These are phyloP conservation scores for Pinna nobilis DNA, from an alignment of 1,140 invertebrate genomes.

Conservation along the genomic window DNA sequence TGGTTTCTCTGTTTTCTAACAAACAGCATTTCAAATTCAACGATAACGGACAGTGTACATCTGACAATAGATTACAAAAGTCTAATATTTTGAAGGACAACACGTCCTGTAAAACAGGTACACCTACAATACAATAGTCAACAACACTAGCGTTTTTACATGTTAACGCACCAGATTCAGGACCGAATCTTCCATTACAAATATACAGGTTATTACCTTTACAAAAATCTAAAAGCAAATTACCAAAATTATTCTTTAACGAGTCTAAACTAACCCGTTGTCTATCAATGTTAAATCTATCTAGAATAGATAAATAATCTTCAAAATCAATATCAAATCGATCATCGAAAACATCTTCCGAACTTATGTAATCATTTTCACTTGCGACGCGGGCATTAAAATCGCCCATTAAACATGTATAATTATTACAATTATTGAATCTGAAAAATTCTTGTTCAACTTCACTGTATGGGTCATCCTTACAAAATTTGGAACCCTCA, in stretches of 20 bases:
- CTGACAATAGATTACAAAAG: not conserved
- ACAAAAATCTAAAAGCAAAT: constrained; percentile 7
- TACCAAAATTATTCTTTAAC: constrained; percentile 1
- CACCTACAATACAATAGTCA: not conserved
- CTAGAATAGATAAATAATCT: not conserved
- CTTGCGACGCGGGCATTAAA: constrained; percentile 12
- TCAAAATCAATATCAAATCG: not conserved
- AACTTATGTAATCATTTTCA: not conserved
- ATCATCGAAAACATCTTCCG: not conserved
- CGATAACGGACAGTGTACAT: constrained; percentile 1
- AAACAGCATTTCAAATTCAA: not conserved
- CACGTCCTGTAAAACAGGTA: not conserved
- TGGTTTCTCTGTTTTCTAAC: too few species aligned
- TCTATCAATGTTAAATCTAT: not conserved
- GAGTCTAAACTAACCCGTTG: not conserved
- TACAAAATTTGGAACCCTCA: not conserved
- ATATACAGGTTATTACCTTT: constrained; percentile 22
- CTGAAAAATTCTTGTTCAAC: not conserved
- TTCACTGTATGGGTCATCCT: not conserved
- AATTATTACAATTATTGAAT: not conserved
- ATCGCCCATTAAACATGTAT: constrained; percentile 1
- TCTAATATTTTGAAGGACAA: not conserved
- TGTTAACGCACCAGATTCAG: not conserved
- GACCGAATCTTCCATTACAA: constrained; percentile 10
- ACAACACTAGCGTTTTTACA: constrained; percentile 4